A percentile compares a stretch with the other conserved stretches of the same genome.
Conservation (phyloP, 53 echinoderm and acorn worm genomes). For the Temnopleurus reevesii region DNA sequence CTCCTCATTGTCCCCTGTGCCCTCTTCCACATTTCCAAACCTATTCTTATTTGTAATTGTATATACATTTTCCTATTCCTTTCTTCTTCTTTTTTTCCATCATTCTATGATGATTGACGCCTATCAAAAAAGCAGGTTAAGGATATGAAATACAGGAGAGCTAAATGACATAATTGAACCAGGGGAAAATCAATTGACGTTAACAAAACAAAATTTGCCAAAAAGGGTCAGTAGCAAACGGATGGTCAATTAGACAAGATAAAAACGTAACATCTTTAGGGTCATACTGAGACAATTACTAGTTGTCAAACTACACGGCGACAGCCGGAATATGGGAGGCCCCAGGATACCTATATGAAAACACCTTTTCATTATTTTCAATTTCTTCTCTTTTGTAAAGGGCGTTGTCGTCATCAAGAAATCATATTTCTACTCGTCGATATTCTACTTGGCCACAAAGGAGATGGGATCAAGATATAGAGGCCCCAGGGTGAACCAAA, state of each 20-base stretch:
- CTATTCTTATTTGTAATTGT: too few species aligned
- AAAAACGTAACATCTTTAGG: constrained; percentile 43
- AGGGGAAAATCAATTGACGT: constrained; percentile 41
- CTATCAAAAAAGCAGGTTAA: background rate
- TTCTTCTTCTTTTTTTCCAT: background rate
- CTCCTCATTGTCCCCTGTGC: too few species aligned
- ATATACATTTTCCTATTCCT: too few species aligned
- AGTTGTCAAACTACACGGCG: background rate
- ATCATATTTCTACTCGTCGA: constrained; percentile 14
- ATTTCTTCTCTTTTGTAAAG: background rate
- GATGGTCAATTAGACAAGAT: constrained; percentile 44
- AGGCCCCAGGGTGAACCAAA: background rate
- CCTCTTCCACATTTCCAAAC: too few species aligned
- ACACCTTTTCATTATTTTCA: background rate
- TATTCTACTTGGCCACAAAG: background rate
- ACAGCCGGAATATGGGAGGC: background rate
- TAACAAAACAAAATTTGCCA: constrained; percentile 41
- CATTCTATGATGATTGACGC: background rate
- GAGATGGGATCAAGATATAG: background rate
- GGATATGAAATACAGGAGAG: background rate
- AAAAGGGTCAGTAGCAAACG: constrained; percentile 29
- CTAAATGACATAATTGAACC: background rate
- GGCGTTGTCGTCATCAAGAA: constrained; percentile 23
- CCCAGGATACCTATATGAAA: background rate
- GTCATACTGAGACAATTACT: constrained; percentile 15